phyloP scores from a whole-genome alignment of 30 jellyfish, hydroid and myxozoan genomes.

The Pelagia noctiluca region DNA sequence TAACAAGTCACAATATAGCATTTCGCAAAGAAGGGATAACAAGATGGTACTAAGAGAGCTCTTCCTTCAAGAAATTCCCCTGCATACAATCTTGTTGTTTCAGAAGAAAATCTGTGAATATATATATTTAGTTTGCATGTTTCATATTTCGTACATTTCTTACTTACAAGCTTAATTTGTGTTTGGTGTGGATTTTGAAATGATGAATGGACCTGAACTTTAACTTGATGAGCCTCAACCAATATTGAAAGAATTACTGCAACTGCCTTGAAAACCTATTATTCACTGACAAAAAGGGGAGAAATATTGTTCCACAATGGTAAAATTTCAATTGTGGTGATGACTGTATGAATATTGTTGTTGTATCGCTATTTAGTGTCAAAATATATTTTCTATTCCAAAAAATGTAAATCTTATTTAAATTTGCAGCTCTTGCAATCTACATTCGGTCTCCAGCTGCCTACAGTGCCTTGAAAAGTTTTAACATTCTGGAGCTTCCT shows the following conservation, averaged over 20 bases:
- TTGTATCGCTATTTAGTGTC: neutral
- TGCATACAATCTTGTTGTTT: neutral
- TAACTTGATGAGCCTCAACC: conserved; percentile 10
- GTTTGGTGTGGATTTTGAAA: conserved; percentile 10
- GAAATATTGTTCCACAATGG: neutral
- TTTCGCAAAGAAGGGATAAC: too few species aligned
- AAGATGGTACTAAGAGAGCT: neutral
- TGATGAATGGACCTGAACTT: conserved; percentile 22
- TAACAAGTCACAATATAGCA: too few species aligned
- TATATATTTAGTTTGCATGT: neutral
- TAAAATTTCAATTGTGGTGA: neutral
- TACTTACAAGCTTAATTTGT: conserved; percentile 11
- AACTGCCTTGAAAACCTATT: conserved; percentile 17
- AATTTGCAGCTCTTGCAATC: conserved; percentile 43
- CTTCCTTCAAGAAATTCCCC: neutral
- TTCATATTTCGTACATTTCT: neutral
- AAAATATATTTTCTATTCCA: neutral
- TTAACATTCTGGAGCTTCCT: conserved; percentile 30
- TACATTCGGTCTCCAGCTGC: conserved; percentile 52
- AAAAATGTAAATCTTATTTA: neutral
- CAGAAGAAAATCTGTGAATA: neutral
- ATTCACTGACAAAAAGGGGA: conserved; percentile 8
- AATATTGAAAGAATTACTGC: conserved; percentile 1
- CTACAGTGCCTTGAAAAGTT: conserved; percentile 47
- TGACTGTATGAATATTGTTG: neutral